These are phyloP conservation scores for Clivina fossor DNA, from an alignment of 2,888 invertebrate species.

Conservation along the genomic window DNA sequence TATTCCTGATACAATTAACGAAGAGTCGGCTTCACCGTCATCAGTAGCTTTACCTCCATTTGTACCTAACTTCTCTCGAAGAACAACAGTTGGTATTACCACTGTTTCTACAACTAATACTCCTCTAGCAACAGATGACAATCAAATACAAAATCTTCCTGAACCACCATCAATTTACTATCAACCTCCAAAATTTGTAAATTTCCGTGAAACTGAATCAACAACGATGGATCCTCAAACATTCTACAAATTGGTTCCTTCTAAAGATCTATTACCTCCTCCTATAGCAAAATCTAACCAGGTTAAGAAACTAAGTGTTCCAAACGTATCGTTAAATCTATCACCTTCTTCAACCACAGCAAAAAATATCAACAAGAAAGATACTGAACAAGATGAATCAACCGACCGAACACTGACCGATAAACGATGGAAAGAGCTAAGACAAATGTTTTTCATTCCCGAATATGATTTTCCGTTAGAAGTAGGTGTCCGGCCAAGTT, in stretches of 20 bases:
- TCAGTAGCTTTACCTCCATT: conserved; percentile 27
- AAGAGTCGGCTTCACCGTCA: conserved; percentile 17
- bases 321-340: neutral
- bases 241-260: conserved; percentile 41
- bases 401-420: conserved; percentile 24
- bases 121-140: neutral
- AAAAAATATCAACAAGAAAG: conserved; percentile 30
- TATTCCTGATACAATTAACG: conserved; percentile 15
- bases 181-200: conserved; percentile 31
- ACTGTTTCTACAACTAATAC: neutral
- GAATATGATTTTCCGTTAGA: conserved; percentile 54
- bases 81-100: neutral
- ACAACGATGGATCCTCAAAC: conserved; percentile 35
- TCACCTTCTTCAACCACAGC: conserved; percentile 2
- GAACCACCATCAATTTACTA: conserved; percentile 37
- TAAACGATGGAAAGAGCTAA: conserved; percentile 48
- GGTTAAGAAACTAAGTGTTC: neutral
- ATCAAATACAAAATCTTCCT: conserved; percentile 13
- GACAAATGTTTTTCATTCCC: conserved; percentile 50
- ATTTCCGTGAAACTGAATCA: conserved; percentile 18
- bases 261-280: conserved; percentile 58
- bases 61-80: conserved; percentile 8
- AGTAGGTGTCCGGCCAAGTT: conserved; percentile 44
- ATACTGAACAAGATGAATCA: conserved; percentile 9
- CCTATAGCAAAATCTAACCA: neutral